phyloP scores from a whole-genome alignment of 2,113 vertebrate genomes.

The Oncorhynchus mykiss region DNA sequence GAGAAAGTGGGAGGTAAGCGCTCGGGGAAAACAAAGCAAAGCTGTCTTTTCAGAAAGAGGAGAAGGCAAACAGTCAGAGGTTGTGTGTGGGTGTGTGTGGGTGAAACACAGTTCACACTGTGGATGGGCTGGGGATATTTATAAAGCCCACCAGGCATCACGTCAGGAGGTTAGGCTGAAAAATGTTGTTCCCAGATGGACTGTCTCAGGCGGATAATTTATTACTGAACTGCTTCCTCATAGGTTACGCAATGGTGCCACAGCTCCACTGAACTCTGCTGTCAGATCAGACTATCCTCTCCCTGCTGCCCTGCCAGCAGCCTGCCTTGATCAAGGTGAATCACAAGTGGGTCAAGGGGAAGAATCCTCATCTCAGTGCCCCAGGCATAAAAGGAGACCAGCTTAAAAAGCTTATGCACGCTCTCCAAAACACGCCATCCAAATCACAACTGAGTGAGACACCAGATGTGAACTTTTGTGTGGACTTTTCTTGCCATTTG shows the following conservation, averaged over 20 bases:
- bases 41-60: conserved; percentile 60
- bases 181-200: conserved; percentile 69
- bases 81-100: conserved; percentile 61
- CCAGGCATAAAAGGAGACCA: not conserved
- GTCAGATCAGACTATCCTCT: not conserved
- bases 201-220: conserved; percentile 64
- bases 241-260: conserved; percentile 61
- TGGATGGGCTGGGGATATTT: conserved; percentile 66
- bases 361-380: conserved; percentile 40
- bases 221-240: conserved; percentile 57
- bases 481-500: conserved; percentile 29
- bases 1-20: conserved; percentile 66
- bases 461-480: conserved; percentile 40
- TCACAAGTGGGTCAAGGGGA: conserved; percentile 60
- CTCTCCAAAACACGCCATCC: conserved; percentile 19
- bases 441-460: conserved; percentile 43
- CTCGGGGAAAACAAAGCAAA: conserved; percentile 70
- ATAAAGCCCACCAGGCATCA: conserved; percentile 71
- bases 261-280: conserved; percentile 52
- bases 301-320: conserved; percentile 43
- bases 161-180: conserved; percentile 60
- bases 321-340: conserved; percentile 65
- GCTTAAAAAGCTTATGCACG: conserved; percentile 39
- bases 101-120: conserved; percentile 71
- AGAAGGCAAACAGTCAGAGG: conserved; percentile 68